Evolutionary conservation across 2,888 invertebrate species (phyloP), one percentile per base, ranked within the genome.

Genomic region (Theretra japonica): DNA sequence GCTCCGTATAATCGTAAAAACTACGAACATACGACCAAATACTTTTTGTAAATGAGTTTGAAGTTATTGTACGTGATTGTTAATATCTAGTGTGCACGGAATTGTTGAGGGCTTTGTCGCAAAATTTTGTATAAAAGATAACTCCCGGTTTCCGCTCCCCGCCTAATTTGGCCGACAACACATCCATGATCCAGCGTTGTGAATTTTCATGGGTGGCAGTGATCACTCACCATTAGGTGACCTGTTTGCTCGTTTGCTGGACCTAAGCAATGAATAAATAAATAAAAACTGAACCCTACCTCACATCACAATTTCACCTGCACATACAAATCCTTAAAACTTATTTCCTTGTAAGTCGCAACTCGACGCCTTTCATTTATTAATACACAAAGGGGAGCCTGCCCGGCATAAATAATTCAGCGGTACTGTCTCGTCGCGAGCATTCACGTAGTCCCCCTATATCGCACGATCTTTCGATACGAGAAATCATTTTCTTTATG

Each of bases 401-500:
- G 30, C 62, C 53, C 19, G 62, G 21, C 23, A 28, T 53, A 30
- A 56, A 60, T 60, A 56, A 70, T 71, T 68, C 28, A 41, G 21
- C 30, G 21, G 48, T 17, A 33, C 28, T 68, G 50, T 71, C 68
- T 57, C 57, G 25, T 17, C 28, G 8, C 2, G 41, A 21, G 19
- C 30, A 17, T 62, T 33, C 17, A n/a, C 33, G 25, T 73, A 21
- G 72, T 58, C 70, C 41, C 70, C 70, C 50, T 65, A 70, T 62
- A n/a, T 53, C 57, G 48, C 70, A 70, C 74, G 72, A 74, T 74
- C 73, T 53, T 41, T 57, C 74, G 77, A 80, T 79, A 80, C 85
- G 81, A 79, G 82, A 82, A 86, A 88, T 88, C 82, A 89, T 89
- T 89, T 86, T 83, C 83, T 83, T 82, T 88, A 88, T 88, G 88